A percentile compares a stretch with the other conserved stretches of the same genome.
Conservation (phyloP, 2,113 vertebrate genomes). For the Ardeotis arabs region DNA sequence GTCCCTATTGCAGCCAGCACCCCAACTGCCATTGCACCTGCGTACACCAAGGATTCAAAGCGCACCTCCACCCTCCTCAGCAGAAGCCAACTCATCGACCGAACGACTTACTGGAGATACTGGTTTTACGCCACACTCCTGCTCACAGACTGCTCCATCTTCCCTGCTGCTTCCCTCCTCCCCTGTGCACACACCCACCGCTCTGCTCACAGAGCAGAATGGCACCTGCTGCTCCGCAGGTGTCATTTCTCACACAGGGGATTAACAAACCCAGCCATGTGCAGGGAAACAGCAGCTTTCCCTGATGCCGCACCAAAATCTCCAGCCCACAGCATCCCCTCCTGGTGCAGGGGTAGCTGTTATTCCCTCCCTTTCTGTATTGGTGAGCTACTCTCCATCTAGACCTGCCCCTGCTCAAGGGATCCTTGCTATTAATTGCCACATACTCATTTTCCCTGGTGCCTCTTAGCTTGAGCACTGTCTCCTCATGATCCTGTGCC, state of each 20-base stretch:
- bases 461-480: neutral
- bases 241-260: accelerated
- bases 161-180: neutral
- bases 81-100: neutral
- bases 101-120: neutral
- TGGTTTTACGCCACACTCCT: neutral
- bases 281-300: neutral
- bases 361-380: neutral
- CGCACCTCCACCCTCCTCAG: neutral
- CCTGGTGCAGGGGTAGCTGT: neutral
- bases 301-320: neutral
- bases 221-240: accelerated
- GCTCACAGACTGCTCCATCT: neutral
- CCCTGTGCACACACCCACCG: accelerated
- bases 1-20: neutral
- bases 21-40: neutral
- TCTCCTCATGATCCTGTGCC: neutral
- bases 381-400: neutral
- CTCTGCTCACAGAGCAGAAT: neutral
- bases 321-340: neutral
- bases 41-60: accelerated
- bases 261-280: neutral
- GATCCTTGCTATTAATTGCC: neutral
- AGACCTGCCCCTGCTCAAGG: neutral
- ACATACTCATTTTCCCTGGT: neutral